Conservation (phyloP, 1,140 invertebrate species). For the Oscheius sp. region DNA sequence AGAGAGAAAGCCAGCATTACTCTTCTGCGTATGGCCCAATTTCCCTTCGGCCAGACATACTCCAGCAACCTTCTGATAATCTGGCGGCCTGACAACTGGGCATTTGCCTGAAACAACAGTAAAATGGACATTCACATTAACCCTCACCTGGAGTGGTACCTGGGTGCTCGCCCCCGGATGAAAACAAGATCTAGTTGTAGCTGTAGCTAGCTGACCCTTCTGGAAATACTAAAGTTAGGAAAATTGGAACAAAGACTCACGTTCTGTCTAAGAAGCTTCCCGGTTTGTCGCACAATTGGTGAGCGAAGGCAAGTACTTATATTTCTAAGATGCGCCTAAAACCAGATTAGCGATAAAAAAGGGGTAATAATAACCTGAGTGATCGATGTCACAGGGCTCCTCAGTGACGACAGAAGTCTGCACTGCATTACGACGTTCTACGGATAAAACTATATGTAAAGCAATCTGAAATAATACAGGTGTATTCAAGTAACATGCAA, state of each 20-base stretch:
- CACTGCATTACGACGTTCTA: background rate
- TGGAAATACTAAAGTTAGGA: background rate
- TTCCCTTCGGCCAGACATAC: slow-evolving; percentile 94
- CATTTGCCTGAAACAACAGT: background rate
- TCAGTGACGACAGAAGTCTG: background rate
- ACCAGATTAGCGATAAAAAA: background rate
- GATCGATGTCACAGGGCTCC: background rate
- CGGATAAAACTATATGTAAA: no score
- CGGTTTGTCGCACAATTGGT: background rate
- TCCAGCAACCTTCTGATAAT: slow-evolving; percentile 83
- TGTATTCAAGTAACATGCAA: no score
- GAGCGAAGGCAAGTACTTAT: background rate
- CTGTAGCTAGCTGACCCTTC: background rate
- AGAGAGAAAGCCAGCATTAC: slow-evolving; percentile 77
- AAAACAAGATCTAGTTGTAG: slow-evolving; percentile 1
- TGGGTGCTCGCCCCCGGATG: slow-evolving; percentile 35
- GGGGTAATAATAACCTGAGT: background rate
- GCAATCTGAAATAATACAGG: no score
- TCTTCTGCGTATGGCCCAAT: slow-evolving; percentile 74
- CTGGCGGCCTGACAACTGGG: slow-evolving; percentile 66
- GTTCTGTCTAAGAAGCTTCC: background rate
- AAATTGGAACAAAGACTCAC: background rate
- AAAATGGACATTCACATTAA: background rate
- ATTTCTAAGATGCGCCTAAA: background rate
- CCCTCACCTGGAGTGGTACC: slow-evolving; percentile 28